Evolutionary conservation across 1,140 invertebrate species (phyloP).

Genomic region (Pissodes strobi): DNA sequence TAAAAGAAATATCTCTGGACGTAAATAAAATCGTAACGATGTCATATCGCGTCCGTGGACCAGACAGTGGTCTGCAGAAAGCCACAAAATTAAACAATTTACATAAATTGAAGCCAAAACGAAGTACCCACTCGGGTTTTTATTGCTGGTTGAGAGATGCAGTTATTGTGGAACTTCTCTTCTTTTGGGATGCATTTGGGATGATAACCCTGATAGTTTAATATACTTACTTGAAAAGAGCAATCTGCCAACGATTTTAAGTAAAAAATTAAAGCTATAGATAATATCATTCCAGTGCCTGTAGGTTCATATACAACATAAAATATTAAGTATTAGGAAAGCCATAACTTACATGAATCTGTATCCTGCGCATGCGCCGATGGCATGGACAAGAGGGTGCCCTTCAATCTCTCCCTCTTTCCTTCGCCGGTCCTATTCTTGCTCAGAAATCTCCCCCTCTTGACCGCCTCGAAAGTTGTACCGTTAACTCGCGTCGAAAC

Average conservation of each 20-base stretch:
- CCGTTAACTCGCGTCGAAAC: conserved; percentile 9
- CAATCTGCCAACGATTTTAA: no score
- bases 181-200: no score
- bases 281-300: no score
- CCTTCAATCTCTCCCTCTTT: conserved; percentile 4
- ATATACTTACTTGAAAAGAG: no score
- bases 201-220: no score
- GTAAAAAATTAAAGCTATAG: no score
- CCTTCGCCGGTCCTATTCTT: neutral
- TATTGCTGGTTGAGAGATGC: no score
- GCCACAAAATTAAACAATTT: conserved; percentile 14
- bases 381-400: conserved; percentile 35
- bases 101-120: neutral
- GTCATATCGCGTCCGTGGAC: conserved; percentile 7
- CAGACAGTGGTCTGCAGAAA: conserved; percentile 8
- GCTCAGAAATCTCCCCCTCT: neutral
- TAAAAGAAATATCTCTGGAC: conserved; percentile 16
- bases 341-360: conserved; percentile 35
- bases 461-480: neutral
- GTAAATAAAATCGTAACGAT: conserved; percentile 14
- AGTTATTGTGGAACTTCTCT: no score
- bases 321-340: no score
- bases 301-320: no score
- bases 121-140: conserved; percentile 11
- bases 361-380: conserved; percentile 38